Conservation (phyloP, 2,797 vertebrate species). For the Microctenopoma steveboyesi region DNA sequence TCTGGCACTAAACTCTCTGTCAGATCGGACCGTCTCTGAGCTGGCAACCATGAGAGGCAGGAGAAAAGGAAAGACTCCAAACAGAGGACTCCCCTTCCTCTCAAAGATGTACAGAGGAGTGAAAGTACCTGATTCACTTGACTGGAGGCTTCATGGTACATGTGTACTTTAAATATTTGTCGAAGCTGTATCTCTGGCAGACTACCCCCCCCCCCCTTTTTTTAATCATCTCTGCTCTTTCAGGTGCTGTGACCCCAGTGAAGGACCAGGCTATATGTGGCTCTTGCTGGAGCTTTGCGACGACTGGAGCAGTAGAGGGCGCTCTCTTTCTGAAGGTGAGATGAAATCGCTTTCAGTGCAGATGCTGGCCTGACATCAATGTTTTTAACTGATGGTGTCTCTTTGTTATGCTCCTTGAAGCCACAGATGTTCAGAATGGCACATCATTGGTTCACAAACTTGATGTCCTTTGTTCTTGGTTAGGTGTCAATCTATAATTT, state of each 20-base stretch:
- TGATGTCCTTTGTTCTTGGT: background rate
- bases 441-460: conserved; percentile 7
- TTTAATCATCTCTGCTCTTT: background rate
- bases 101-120: conserved; percentile 54
- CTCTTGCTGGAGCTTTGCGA: conserved; percentile 87
- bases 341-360: background rate
- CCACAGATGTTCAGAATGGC: conserved; percentile 15
- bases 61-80: conserved; percentile 65
- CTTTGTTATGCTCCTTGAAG: conserved; percentile 38
- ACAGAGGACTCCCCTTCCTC: conserved; percentile 80
- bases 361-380: background rate
- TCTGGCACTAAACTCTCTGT: conserved; percentile 84
- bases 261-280: conserved; percentile 87
- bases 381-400: background rate
- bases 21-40: conserved; percentile 81
- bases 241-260: conserved; percentile 85
- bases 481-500: no score
- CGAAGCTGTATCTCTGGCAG: background rate
- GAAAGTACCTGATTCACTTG: conserved; percentile 78
- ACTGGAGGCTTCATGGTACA: conserved; percentile 86
- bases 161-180: background rate
- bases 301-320: conserved; percentile 85
- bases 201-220: background rate
- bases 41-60: conserved; percentile 80
- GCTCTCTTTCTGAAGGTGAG: conserved; percentile 87